phyloP scores from a whole-genome alignment of 2,888 invertebrate genomes.

The Drepanosiphum platanoidis region DNA sequence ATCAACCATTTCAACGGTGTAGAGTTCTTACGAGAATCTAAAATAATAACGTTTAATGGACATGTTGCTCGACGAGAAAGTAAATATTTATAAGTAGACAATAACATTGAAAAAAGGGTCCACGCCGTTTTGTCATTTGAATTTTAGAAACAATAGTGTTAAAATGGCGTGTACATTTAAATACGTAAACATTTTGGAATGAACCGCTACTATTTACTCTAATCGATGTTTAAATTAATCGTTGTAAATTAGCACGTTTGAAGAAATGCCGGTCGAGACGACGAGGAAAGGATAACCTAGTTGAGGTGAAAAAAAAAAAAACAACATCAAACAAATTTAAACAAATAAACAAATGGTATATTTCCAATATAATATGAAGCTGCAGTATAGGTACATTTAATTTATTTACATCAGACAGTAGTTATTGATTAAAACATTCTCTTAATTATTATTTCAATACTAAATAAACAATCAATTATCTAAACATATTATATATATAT shows the following conservation, averaged over 20 bases:
- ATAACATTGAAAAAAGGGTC: no score
- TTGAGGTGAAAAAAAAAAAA: not conserved
- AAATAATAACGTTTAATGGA: no score
- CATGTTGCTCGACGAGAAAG: no score
- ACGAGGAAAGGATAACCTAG: not conserved
- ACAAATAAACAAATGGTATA: conserved; percentile 41
- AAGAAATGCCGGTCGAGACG: not conserved
- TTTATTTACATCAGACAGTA: conserved; percentile 44
- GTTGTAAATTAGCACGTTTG: not conserved
- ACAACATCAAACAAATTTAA: conserved; percentile 7
- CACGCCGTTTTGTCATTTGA: no score
- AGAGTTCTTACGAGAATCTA: no score
- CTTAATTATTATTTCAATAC: not conserved
- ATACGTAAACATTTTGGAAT: not conserved
- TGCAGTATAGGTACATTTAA: conserved; percentile 27
- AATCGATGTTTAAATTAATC: not conserved
- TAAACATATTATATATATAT: not conserved
- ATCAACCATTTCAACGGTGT: no score
- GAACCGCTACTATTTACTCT: not conserved
- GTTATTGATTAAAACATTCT: not conserved
- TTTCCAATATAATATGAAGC: conserved; percentile 43
- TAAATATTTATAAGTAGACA: no score
- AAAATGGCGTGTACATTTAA: no score
- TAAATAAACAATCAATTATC: not conserved
- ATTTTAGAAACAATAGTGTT: no score